Base-by-base conservation (phyloP, 1,140 invertebrate genomes). In the Microplitis mediator region DNA sequence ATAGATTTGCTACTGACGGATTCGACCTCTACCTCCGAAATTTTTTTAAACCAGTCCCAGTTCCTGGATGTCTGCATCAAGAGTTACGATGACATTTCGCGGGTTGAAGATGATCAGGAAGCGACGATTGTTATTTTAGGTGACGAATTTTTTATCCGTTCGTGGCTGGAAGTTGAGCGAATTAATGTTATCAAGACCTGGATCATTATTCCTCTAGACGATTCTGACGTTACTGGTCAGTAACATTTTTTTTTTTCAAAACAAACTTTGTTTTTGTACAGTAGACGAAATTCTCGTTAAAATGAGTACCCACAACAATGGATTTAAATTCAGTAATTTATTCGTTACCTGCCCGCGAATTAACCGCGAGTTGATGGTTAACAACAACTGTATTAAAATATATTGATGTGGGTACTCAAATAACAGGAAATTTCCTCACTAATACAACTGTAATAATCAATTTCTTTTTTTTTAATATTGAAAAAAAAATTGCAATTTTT, bases 51-150 rank as follows among this genome's bases (percentile, higher is more conserved):
- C 0, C 32, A 81, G 77, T 4, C 76, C 71, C 36, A 72, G 81
- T 2, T 74, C 76, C 0, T 84, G 85, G 3, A 66, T 11, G 4
- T 87, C n/a, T 86, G 85, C 64, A 75, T 87, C 1, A 81, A 80
- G 54, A 80, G 72, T 64, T 45, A 72, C n/a, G 74, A 79, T 39
- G 74, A 81, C 32, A 72, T 73, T 0, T 35, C 50, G 8, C 63
- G 68, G 31, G 8, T 75, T 9, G 75, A 80, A 3, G 78, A 76
- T 11, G 63, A 72, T 4, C 66, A 74, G 32, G 78, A 81, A 23
- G 58, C 68, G 3, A 62, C 83, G 51, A 74, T 86, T 60, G 80
- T 81, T 4, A 79, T 78, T 4, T 74, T 84, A 0, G 85, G 84
- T 0, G 52, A 70, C 3, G 75, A 75, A 11, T 72, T 69, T 4